These are phyloP conservation scores for Galemys pyrenaicus DNA, from an alignment of 2,113 vertebrate genomes.

Conservation along the genomic window DNA sequence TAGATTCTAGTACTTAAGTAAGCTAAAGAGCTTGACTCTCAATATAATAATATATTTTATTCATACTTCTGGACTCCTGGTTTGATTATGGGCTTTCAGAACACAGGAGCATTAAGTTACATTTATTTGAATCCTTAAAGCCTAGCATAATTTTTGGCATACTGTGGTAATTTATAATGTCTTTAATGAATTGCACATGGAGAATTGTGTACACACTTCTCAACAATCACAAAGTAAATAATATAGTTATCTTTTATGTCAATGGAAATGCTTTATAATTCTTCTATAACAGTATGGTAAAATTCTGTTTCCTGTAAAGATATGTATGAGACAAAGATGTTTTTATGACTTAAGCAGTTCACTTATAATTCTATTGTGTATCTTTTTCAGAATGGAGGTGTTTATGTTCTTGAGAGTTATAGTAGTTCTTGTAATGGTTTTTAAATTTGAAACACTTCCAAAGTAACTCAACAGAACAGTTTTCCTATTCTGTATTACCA, in stretches of 20 bases:
- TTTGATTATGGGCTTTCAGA: not conserved
- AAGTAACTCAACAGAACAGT: not conserved
- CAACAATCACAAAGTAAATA: not conserved
- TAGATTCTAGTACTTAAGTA: not conserved
- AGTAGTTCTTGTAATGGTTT: not conserved
- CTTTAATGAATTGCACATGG: not conserved
- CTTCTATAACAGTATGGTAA: not conserved
- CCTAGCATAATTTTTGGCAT: not conserved
- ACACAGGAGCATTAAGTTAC: not conserved
- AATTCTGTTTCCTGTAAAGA: not conserved
- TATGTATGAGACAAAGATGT: not conserved
- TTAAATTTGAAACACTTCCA: constrained; percentile 7
- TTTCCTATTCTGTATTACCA: not conserved
- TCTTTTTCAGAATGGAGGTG: not conserved
- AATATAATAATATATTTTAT: not conserved
- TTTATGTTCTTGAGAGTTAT: not conserved
- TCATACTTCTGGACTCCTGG: not conserved
- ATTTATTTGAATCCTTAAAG: not conserved
- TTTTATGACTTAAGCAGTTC: not conserved
- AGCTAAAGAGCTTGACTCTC: not conserved
- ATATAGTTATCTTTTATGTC: not conserved
- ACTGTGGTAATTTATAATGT: not conserved
- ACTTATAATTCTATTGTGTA: not conserved
- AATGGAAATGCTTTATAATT: not conserved
- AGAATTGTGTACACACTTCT: not conserved